phyloP scores from a whole-genome alignment of 2,797 vertebrate species.

The Chelmon rostratus region DNA sequence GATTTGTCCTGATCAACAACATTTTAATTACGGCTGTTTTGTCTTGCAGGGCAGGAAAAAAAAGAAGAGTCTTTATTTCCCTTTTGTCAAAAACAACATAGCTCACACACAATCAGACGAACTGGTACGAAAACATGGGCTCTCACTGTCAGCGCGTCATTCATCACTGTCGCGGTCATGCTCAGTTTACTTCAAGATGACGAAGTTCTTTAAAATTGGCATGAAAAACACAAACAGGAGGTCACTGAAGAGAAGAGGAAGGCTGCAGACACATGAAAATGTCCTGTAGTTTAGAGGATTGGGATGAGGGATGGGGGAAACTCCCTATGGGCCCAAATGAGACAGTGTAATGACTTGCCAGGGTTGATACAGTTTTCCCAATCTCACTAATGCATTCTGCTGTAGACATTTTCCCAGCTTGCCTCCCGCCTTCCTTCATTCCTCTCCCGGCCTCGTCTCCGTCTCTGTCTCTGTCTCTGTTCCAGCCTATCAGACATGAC shows the following conservation, averaged over 20 bases:
- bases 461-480: constrained; percentile 82
- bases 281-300: not conserved
- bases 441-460: constrained; percentile 69
- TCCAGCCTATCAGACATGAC: constrained; percentile 88
- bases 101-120: not conserved
- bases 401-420: constrained; percentile 78
- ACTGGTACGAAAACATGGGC: not conserved
- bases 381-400: constrained; percentile 78
- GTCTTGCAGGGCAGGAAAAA: not conserved
- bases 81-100: constrained; percentile 39
- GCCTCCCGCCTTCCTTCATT: constrained; percentile 65
- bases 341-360: constrained; percentile 67
- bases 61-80: not conserved
- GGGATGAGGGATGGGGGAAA: constrained; percentile 17
- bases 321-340: constrained; percentile 57
- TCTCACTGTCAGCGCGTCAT: constrained; percentile 19
- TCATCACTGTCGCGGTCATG: constrained; percentile 7
- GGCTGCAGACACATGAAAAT: constrained; percentile 17
- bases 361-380: constrained; percentile 70
- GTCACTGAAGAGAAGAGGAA: constrained; percentile 21
- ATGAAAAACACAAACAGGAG: constrained; percentile 1
- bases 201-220: not conserved
- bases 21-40: constrained; percentile 41
- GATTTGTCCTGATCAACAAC: constrained; percentile 52
- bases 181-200: constrained; percentile 25